Conservation (phyloP, 2,888 invertebrate species). For the Alviniconcha strummeri region DNA sequence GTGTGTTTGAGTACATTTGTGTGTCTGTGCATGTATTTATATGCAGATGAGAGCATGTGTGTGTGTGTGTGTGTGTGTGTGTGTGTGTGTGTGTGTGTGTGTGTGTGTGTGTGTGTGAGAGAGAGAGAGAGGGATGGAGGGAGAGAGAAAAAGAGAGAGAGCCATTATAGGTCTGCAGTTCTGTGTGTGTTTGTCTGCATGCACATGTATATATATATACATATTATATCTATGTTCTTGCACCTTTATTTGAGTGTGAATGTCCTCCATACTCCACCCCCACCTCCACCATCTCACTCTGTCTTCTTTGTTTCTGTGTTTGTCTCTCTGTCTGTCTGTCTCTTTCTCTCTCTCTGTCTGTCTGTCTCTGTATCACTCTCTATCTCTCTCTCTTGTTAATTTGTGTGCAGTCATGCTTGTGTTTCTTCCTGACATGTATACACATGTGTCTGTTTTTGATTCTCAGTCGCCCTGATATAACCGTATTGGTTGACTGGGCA, state of each 20-base stretch:
- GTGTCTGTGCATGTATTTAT: not conserved
- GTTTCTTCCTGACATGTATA: too few species aligned
- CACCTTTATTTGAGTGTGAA: not conserved
- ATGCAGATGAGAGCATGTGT: not conserved
- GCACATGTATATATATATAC: not conserved
- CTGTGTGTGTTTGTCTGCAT: not conserved
- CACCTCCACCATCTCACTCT: not conserved
- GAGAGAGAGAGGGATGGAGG: not conserved
- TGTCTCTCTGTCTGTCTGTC: not conserved
- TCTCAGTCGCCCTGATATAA: too few species aligned
- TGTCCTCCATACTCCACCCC: not conserved
- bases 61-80: conserved; percentile 10
- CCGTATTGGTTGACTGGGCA: too few species aligned
- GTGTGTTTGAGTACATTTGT: not conserved
- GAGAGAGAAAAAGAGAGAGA: not conserved
- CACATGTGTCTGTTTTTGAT: too few species aligned
- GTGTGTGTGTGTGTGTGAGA: not conserved
- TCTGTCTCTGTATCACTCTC: not conserved
- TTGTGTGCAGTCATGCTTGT: too few species aligned
- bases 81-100: not conserved
- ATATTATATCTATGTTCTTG: not conserved
- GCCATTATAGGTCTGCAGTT: not conserved
- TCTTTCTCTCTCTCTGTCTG: not conserved
- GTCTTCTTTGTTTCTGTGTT: not conserved
- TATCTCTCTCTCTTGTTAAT: not conserved